Evolutionary conservation across 2,888 invertebrate species (phyloP).

Genomic region (Parnassius smintheus): DNA sequence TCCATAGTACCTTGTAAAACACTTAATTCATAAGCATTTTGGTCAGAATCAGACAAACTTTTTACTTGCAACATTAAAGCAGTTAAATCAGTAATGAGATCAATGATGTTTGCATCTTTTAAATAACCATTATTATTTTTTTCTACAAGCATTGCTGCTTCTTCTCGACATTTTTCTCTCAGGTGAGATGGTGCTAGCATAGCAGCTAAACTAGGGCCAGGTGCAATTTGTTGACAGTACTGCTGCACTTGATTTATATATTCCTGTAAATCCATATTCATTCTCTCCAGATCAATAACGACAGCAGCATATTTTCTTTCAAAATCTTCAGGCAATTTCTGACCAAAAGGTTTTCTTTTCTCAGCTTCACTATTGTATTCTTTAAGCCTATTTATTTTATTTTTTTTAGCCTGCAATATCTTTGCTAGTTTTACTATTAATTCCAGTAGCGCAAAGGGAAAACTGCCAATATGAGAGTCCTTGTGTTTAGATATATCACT

Average conservation of each 20-base stretch:
- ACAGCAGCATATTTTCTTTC: slow-evolving; percentile 93
- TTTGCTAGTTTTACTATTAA: slow-evolving; percentile 93
- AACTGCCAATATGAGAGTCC: slow-evolving; percentile 85
- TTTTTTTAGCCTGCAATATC: slow-evolving; percentile 90
- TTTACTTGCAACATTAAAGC: slow-evolving; percentile 95
- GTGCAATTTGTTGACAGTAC: slow-evolving; percentile 92
- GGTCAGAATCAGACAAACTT: slow-evolving; percentile 87
- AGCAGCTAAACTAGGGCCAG: slow-evolving; percentile 91
- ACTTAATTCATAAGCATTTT: slow-evolving; percentile 94
- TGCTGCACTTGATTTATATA: slow-evolving; percentile 92
- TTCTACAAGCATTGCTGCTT: slow-evolving; percentile 90
- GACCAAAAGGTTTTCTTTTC: slow-evolving; percentile 89
- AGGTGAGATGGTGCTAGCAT: slow-evolving; percentile 94
- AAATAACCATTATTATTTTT: slow-evolving; percentile 84
- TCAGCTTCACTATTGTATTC: slow-evolving; percentile 96
- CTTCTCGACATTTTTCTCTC: slow-evolving; percentile 92
- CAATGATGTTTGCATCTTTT: slow-evolving; percentile 84
- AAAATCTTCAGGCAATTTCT: slow-evolving; percentile 91
- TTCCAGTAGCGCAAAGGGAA: slow-evolving; percentile 91
- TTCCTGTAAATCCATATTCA: slow-evolving; percentile 93
- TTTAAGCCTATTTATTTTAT: slow-evolving; percentile 89
- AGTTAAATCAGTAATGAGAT: slow-evolving; percentile 92
- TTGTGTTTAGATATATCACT: slow-evolving; percentile 67
- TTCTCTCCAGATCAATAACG: slow-evolving; percentile 93
- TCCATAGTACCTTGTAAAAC: slow-evolving; percentile 95